These are phyloP conservation scores for Heteractis magnifica DNA, from an alignment of 92 coral and sea anemone genomes.

Conservation along the genomic window DNA sequence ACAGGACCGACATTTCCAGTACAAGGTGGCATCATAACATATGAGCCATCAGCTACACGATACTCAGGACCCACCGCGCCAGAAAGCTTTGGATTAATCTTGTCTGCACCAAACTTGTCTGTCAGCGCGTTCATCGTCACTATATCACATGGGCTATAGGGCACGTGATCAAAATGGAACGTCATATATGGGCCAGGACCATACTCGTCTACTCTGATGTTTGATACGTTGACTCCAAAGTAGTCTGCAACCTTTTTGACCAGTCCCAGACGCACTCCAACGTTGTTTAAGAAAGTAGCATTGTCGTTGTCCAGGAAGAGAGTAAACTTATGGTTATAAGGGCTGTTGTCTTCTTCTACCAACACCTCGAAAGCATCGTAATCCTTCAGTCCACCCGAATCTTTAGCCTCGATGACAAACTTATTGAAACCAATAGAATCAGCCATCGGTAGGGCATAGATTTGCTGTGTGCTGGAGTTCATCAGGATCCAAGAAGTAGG, in stretches of 20 bases:
- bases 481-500: slow-evolving; percentile 57
- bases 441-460: slow-evolving; percentile 70
- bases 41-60: slow-evolving; percentile 59
- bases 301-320: slow-evolving; percentile 60
- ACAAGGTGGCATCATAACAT: slow-evolving; percentile 55
- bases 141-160: slow-evolving; percentile 52
- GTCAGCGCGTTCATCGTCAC: slow-evolving; percentile 21
- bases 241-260: slow-evolving; percentile 62
- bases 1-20: slow-evolving; percentile 38
- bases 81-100: slow-evolving; percentile 54
- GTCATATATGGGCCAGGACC: slow-evolving; percentile 69
- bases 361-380: slow-evolving; percentile 67
- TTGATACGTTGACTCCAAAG: slow-evolving; percentile 64
- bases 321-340: slow-evolving; percentile 64
- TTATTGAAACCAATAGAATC: slow-evolving; percentile 53
- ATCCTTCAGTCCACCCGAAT: slow-evolving; percentile 60
- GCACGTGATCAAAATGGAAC: slow-evolving; percentile 65
- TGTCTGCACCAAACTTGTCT: slow-evolving; percentile 44
- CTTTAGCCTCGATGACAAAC: slow-evolving; percentile 64
- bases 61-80: slow-evolving; percentile 62
- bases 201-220: slow-evolving; percentile 64
- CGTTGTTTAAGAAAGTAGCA: slow-evolving; percentile 68
- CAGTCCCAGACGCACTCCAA: slow-evolving; percentile 63
- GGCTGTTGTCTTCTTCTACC: slow-evolving; percentile 53
- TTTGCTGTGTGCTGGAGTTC: slow-evolving; percentile 60